Conservation (phyloP, 2,113 vertebrate genomes). For the Leuciscus idus region DNA sequence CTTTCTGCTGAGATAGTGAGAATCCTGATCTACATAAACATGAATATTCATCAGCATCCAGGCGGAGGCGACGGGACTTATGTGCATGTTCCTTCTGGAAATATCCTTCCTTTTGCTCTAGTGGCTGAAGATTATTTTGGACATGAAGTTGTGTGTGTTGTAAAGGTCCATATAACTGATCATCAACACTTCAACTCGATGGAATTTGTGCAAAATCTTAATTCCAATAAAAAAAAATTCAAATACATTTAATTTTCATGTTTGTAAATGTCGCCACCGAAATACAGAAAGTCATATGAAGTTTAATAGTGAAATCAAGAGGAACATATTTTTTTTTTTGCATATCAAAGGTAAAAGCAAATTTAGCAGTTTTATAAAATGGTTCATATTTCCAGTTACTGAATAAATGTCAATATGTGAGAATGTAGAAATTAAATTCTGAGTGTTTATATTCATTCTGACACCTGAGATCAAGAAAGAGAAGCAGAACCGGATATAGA, state of each 20-base stretch:
- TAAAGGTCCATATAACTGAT: background rate
- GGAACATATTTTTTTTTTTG: too few relatives aligned
- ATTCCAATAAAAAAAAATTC: background rate
- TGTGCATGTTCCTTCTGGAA: background rate
- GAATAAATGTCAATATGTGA: background rate
- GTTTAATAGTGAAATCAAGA: too few relatives aligned
- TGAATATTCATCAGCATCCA: background rate
- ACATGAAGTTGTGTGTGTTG: background rate
- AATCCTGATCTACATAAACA: background rate
- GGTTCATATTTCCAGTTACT: background rate
- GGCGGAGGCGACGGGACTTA: background rate
- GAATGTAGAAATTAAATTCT: background rate
- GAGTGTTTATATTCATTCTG: background rate
- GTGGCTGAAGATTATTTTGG: background rate
- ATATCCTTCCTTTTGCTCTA: background rate
- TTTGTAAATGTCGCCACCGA: background rate
- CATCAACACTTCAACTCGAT: background rate
- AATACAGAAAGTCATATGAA: too few relatives aligned
- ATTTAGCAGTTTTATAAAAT: background rate
- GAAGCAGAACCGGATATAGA: background rate
- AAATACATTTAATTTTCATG: background rate
- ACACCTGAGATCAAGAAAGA: too few relatives aligned
- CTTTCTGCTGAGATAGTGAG: background rate
- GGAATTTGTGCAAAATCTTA: background rate
- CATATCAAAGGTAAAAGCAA: too few relatives aligned